Conservation (phyloP, 1,140 invertebrate genomes). For the Drosophila albomicans region DNA sequence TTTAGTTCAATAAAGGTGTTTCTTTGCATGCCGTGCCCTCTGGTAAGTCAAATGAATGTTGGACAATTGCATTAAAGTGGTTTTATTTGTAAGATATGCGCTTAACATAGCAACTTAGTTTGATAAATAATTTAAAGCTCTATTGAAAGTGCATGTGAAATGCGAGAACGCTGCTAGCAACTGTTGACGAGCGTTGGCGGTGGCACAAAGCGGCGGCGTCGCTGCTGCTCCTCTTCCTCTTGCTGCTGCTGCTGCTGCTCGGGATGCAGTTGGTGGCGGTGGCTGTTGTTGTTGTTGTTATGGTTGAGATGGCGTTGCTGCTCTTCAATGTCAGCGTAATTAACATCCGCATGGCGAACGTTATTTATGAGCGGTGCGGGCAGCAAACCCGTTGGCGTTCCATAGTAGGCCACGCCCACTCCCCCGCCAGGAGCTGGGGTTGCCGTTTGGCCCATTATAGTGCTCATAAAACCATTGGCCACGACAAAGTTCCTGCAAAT, state of each 20-base stretch:
- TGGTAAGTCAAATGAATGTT: constrained; percentile 17
- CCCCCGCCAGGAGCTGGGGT: not conserved
- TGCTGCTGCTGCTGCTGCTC: constrained; percentile 28
- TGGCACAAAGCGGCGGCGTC: constrained; percentile 39
- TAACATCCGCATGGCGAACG: constrained; percentile 34
- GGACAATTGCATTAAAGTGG: constrained; percentile 1
- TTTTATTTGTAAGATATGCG: constrained; percentile 10
- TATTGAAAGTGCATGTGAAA: constrained; percentile 39
- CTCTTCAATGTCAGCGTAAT: constrained; percentile 57
- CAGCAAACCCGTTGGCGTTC: constrained; percentile 30
- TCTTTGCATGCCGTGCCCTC: constrained; percentile 20
- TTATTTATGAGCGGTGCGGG: constrained; percentile 48
- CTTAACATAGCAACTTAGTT: constrained; percentile 27
- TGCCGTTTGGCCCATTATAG: constrained; percentile 74
- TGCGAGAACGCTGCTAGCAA: constrained; percentile 66
- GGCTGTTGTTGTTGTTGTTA: constrained; percentile 9
- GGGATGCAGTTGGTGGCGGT: constrained; percentile 19
- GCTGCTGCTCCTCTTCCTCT: constrained; percentile 23
- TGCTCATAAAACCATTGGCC: constrained; percentile 85
- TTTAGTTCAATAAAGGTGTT: constrained; percentile 1
- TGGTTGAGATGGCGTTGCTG: constrained; percentile 24
- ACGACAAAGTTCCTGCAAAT: constrained; percentile 85
- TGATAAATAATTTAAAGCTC: constrained; percentile 65
- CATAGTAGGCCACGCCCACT: constrained; percentile 56
- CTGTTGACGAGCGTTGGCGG: constrained; percentile 68